Evolutionary conservation across 2,888 invertebrate species (phyloP), one percentile per base, ranked within the genome.

Genomic region (Anticlea derivata): DNA sequence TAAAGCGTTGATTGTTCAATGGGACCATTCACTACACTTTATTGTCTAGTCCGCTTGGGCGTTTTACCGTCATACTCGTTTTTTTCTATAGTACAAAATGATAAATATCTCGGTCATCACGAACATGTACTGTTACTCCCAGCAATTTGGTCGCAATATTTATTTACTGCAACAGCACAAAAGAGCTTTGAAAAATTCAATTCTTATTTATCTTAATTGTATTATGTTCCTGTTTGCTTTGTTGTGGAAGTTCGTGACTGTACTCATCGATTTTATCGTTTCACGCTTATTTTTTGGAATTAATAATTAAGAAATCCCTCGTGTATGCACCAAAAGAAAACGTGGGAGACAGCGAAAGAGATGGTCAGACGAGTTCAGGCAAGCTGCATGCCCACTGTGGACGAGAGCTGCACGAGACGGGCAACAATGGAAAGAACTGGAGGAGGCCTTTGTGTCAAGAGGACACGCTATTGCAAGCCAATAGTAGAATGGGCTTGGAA

Each of bases 91-190:
- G 75, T 70, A 65, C 63, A 65, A 72, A 75, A 75, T 70, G 70
- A 77, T 80, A 66, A 63, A 57, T 63, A 80, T 83, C 78, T 73
- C 70, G 76, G 72, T 60, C 76, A 74, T 80, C 81, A 78, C 76
- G 76, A 78, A 58, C 66, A 55, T 75, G 73, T 80, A 80, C 83
- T 79, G 83, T 83, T 83, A 82, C 66, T 67, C 65, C 64, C 61
- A 74, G 75, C 66, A 70, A 75, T 75, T 73, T 68, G 66, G 66
- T 73, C 73, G 63, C 67, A 68, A 68, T 76, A 70, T 80, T 78
- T 76, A 66, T 74, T 75, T 73, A 60, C 65, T 62, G 53, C 64
- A 59, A 64, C 56, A 59, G 68, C 70, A 50, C 69, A 67, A 65
- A 57, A 70, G 53, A 69, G 71, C 73, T 66, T 51, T 50, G 38